Conservation (phyloP, 2,113 vertebrate species). For the Psammodynastes pulverulentus region DNA sequence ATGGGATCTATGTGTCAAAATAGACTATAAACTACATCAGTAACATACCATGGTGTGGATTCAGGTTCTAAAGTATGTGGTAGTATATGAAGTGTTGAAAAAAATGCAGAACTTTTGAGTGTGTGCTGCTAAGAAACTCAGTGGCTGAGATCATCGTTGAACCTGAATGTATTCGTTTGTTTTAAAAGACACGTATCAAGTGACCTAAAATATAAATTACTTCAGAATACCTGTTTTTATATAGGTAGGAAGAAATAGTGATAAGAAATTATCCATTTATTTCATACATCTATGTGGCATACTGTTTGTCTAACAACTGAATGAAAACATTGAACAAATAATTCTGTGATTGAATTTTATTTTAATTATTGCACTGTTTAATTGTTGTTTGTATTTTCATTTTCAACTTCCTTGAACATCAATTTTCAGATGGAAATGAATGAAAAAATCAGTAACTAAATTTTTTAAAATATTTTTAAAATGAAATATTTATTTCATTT, state of each 20-base stretch:
- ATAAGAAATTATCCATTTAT: slow-evolving; percentile 51
- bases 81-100: slow-evolving; percentile 26
- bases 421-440: background rate
- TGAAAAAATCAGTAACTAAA: background rate
- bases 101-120: slow-evolving; percentile 14
- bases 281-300: slow-evolving; percentile 52
- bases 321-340: background rate
- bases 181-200: slow-evolving; percentile 19
- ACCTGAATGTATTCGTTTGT: slow-evolving; percentile 13
- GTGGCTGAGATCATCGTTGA: background rate
- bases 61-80: slow-evolving; percentile 17
- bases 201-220: slow-evolving; percentile 21
- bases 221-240: slow-evolving; percentile 48
- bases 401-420: background rate
- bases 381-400: background rate
- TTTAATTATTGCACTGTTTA: background rate
- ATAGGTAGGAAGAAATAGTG: slow-evolving; percentile 52
- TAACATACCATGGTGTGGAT: slow-evolving; percentile 4
- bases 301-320: slow-evolving; percentile 35
- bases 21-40: background rate
- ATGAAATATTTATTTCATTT: background rate
- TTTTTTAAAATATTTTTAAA: background rate
- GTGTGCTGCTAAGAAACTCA: slow-evolving; percentile 8
- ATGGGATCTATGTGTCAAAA: background rate
- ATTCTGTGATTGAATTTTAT: background rate